A percentile compares a stretch with the other conserved stretches of the same genome.
Conservation (phyloP, 2,797 vertebrate genomes). For the Pseudomugil gertrudae region DNA sequence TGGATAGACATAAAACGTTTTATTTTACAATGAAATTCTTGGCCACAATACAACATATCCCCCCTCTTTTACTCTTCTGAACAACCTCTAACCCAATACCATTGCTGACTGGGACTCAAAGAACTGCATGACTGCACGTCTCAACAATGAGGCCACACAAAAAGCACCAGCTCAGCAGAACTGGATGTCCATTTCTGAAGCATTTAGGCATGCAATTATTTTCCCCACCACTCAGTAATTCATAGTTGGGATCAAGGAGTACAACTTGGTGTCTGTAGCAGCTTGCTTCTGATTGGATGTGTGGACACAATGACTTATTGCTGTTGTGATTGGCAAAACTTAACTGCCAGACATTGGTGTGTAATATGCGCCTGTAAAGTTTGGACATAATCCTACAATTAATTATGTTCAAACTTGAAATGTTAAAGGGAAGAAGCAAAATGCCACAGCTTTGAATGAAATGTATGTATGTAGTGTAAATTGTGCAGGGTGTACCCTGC, state of each 20-base stretch:
- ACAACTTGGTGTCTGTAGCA: slow-evolving; percentile 63
- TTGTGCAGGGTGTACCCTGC: no score
- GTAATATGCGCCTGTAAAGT: slow-evolving; percentile 11
- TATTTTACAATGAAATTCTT: slow-evolving; percentile 71
- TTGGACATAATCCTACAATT: slow-evolving; percentile 8
- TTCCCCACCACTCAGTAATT: slow-evolving; percentile 66
- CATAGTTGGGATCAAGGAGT: slow-evolving; percentile 60
- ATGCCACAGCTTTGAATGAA: background rate
- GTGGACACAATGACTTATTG: slow-evolving; percentile 43
- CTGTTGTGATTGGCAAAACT: slow-evolving; percentile 39
- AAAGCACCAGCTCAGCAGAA: slow-evolving; percentile 81
- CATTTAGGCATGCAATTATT: slow-evolving; percentile 81
- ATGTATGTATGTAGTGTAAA: no score
- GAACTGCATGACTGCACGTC: slow-evolving; percentile 82
- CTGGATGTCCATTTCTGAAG: slow-evolving; percentile 79
- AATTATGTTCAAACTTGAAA: background rate
- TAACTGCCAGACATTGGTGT: slow-evolving; percentile 31
- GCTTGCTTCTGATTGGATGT: slow-evolving; percentile 36
- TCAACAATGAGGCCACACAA: slow-evolving; percentile 83
- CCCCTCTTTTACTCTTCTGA: slow-evolving; percentile 62
- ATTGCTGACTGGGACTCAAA: slow-evolving; percentile 68
- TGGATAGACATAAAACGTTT: slow-evolving; percentile 59
- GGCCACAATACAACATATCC: slow-evolving; percentile 61
- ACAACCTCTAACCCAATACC: slow-evolving; percentile 67
- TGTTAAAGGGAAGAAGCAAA: background rate